phyloP scores from a whole-genome alignment of 2,888 invertebrate species.

The Folsomia candida region DNA sequence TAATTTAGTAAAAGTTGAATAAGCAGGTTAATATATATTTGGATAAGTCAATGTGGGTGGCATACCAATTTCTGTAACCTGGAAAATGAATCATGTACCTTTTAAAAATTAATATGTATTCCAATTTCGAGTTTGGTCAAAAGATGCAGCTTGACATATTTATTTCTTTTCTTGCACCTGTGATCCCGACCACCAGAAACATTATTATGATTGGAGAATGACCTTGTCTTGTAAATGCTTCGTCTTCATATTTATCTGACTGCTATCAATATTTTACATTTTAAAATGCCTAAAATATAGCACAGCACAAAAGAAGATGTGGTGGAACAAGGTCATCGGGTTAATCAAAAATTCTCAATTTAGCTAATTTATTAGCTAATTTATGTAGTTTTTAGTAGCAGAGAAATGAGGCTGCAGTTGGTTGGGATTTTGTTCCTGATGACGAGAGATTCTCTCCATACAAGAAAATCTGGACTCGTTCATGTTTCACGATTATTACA shows the following conservation, averaged over 20 bases:
- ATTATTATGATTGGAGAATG: neutral
- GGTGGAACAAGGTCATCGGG: conserved; percentile 7
- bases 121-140: no score
- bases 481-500: neutral
- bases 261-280: neutral
- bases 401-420: no score
- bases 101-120: no score
- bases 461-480: no score
- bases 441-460: neutral
- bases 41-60: no score
- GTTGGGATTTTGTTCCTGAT: neutral
- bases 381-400: no score
- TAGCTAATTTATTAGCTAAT: neutral
- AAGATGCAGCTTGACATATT: conserved; percentile 48
- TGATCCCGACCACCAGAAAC: conserved; percentile 11
- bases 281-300: neutral
- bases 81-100: no score
- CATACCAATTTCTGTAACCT: no score
- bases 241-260: neutral
- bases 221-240: neutral
- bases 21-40: no score
- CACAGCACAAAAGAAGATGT: neutral
- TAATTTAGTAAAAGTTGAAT: no score
- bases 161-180: conserved; percentile 27
- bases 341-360: conserved; percentile 5